Base-by-base conservation (phyloP, 2,888 invertebrate species). In the Chrysolina oricalcia region DNA sequence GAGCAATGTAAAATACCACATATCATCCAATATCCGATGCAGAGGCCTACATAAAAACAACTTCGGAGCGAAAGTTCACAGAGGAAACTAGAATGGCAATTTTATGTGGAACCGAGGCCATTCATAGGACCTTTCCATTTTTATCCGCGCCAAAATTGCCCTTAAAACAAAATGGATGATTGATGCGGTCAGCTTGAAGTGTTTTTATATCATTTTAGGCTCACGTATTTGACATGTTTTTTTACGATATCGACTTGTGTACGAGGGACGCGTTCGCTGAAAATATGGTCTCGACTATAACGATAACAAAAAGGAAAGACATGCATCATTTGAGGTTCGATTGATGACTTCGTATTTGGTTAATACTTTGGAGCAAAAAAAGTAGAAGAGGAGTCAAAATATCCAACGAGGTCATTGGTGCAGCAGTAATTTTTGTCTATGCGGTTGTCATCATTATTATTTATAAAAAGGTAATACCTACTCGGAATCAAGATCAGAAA, bases 151-250 rank as follows among this genome's bases (percentile, higher is more conserved):
- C 15, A 59, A 59, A 59, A 59, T 59, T 27, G 35, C 23, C 59
- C 59, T 2, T 59, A 59, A 59, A 59, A 59, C 59, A 59, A 59
- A 59, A 59, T 59, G 59, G 59, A 59, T 59, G 59, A 59, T 59
- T 59, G 59, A 59, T 59, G 59, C n/a, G 59, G 59, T 59, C 59
- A 59, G 59, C 59, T 59, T 59, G 6, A 59, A 59, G 59, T 59
- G 59, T 59, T 59, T 59, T 59, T 35, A 59, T 59, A 59, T 35
- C 59, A 59, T 59, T 59, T 59, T 27, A 59, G 35, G 27, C 59
- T 59, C 59, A 23, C 35, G n/a, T 17, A 35, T 27, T 59, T 35
- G 59, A 59, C 59, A 59, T 59, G 59, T 59, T 59, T 59, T 53
- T 59, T 59, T 59, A 59, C n/a, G 59, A 59, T 59, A 59, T 59